phyloP scores from a whole-genome alignment of 1,140 invertebrate genomes.

The honey bee (Apis mellifera) region Amel_HAv3.1 CM009932.2:11205001-11205500 shows the following conservation, averaged over 20 bases:
- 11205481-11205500: background rate
- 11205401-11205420: constrained; percentile 65
- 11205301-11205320: constrained; percentile 72
- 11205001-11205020: background rate
- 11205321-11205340: constrained; percentile 78
- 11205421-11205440: constrained; percentile 64
- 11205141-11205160: constrained; percentile 82
- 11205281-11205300: constrained; percentile 49
- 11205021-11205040: background rate
- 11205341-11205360: constrained; percentile 81
- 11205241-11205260: constrained; percentile 34
- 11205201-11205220: constrained; percentile 44
- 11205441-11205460: constrained; percentile 12
- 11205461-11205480: background rate
- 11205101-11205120: constrained; percentile 80
- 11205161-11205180: constrained; percentile 80
- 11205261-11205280: constrained; percentile 55
- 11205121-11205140: constrained; percentile 77
- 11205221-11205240: constrained; percentile 49
- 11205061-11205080: constrained; percentile 35
- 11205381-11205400: constrained; percentile 75
- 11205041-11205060: no score
- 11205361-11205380: constrained; percentile 80
- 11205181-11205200: constrained; percentile 59
- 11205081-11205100: constrained; percentile 65